Conservation (phyloP, 2,113 vertebrate genomes). For the Burhinus bistriatus region DNA sequence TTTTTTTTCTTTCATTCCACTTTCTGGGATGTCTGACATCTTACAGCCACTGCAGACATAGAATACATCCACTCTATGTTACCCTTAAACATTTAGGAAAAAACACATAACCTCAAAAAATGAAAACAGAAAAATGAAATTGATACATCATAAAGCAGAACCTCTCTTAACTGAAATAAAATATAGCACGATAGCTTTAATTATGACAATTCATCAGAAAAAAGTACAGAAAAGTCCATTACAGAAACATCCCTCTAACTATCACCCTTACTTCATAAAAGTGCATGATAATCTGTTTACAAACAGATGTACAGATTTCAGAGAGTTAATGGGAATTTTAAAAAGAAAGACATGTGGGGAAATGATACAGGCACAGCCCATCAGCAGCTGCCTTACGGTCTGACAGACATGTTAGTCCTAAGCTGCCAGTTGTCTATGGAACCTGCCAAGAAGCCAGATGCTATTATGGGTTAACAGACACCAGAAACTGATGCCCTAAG, state of each 20-base stretch:
- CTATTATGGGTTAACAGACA: background rate
- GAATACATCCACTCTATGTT: background rate
- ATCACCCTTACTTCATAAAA: background rate
- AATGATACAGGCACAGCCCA: background rate
- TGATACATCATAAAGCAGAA: background rate
- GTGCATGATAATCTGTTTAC: background rate
- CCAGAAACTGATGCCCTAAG: slow-evolving; percentile 20
- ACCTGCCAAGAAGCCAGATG: slow-evolving; percentile 65
- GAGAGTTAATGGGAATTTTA: background rate
- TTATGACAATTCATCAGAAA: background rate
- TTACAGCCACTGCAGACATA: background rate
- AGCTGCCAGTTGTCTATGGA: slow-evolving; percentile 7
- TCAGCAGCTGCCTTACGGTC: background rate
- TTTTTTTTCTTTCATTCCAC: background rate
- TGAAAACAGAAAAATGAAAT: background rate
- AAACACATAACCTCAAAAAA: background rate
- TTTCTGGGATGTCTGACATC: background rate
- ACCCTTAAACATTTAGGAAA: background rate
- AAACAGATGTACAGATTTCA: background rate
- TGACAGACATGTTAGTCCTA: slow-evolving; percentile 27
- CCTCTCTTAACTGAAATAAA: background rate
- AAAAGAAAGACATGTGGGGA: background rate
- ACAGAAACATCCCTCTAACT: background rate
- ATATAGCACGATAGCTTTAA: background rate
- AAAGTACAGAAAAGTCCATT: background rate